Evolutionary conservation across 2,888 invertebrate species (phyloP), one percentile per base, ranked within the genome.

Genomic region (Drosophila macrospina): DNA sequence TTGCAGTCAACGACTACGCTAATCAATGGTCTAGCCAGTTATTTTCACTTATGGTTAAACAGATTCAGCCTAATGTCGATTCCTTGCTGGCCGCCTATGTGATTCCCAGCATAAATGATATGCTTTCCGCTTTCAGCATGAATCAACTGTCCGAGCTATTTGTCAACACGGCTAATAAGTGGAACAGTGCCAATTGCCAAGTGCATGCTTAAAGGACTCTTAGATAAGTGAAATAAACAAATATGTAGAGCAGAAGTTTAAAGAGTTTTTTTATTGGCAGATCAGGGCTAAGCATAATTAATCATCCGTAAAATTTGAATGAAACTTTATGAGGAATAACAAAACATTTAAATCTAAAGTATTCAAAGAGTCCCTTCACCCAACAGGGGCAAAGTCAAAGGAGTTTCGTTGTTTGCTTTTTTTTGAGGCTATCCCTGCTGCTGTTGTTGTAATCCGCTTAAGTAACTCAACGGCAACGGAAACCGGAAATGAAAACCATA

Each of bases 401-500:
- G 20, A 36, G 32, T 30, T 7, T 28, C 13, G 13, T 26, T 64
- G 45, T 3, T 42, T 64, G n/a, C 20, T 3, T 20, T 20, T 2
- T 50, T 28, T 66, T 62, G 30, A 45, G 30, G 47, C 48, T 20
- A 30, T 24, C 67, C 41, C 42, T 63, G 56, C 41, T 71, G 51
- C 60, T 69, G 67, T 59, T 78, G 69, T 67, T 85, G 71, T 83
- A 89, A 86, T 89, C 85, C 89, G 88, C 85, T 86, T 89, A 86
- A 86, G 89, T 78, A 78, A 89, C 88, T 89, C 80, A 69, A 74
- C 78, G 69, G 74, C 69, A 82, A 74, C 85, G 85, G 89, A 88
- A 85, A 87, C 85, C 85, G 85, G 85, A 85, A 85, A 85, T 85
- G 89, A 89, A 85, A 85, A 77, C 88, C 89, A 85, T 85, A 87